Evolutionary conservation across 2,888 invertebrate genomes (phyloP).

Genomic region (Scaptomyza flava): DNA sequence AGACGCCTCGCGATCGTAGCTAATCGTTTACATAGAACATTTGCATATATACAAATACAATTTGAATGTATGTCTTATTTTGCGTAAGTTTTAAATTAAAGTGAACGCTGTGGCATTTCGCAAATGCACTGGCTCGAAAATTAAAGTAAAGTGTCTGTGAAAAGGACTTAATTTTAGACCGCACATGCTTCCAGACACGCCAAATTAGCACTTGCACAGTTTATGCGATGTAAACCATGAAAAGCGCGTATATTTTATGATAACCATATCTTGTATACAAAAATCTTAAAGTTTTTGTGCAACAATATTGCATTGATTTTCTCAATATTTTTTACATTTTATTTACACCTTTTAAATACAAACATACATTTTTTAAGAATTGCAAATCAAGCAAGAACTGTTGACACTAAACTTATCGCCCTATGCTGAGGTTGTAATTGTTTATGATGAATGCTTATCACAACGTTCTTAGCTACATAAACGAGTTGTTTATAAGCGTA

Average conservation of each 20-base stretch:
- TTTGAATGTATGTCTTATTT: background rate
- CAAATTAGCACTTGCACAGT: conserved; percentile 6
- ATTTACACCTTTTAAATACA: background rate
- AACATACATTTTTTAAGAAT: background rate
- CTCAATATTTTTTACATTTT: background rate
- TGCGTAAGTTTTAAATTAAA: conserved; percentile 11
- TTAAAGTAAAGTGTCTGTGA: conserved; percentile 38
- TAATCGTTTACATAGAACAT: background rate
- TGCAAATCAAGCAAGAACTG: background rate
- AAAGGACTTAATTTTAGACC: conserved; percentile 35
- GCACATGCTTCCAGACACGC: conserved; percentile 7
- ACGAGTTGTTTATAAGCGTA: background rate
- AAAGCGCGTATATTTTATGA: too few species aligned
- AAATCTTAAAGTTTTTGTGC: too few species aligned
- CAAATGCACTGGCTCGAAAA: conserved; percentile 23
- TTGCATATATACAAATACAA: background rate
- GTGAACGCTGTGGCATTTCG: conserved; percentile 16
- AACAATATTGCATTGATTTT: background rate
- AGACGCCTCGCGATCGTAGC: conserved; percentile 2
- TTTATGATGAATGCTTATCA: conserved; percentile 12
- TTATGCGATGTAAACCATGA: conserved; percentile 16
- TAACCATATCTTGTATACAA: too few species aligned
- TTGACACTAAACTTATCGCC: conserved; percentile 2
- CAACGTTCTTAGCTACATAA: conserved; percentile 5
- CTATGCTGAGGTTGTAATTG: conserved; percentile 1